Conservation (phyloP, 2,888 invertebrate species). For the Podabrus alpinus region DNA sequence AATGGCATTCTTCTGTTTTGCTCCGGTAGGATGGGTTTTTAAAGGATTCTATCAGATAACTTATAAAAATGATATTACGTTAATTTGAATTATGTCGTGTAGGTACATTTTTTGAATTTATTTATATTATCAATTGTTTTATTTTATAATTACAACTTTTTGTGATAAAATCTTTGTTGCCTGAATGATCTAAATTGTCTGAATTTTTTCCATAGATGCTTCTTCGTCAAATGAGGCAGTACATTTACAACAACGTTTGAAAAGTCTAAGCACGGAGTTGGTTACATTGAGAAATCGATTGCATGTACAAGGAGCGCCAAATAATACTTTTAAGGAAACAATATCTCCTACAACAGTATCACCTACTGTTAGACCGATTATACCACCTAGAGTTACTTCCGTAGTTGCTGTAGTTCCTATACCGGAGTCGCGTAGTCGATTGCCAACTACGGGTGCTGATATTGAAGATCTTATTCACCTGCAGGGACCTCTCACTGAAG, state of each 20-base stretch:
- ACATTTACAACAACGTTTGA: constrained; percentile 87
- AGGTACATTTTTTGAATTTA: too few relatives aligned
- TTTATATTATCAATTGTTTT: too few relatives aligned
- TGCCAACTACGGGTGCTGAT: constrained; percentile 52
- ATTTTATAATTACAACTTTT: too few relatives aligned
- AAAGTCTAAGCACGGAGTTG: constrained; percentile 88
- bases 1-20: too few relatives aligned
- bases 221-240: constrained; percentile 94
- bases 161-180: too few relatives aligned
- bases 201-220: constrained; percentile 72
- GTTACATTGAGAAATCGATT: constrained; percentile 88
- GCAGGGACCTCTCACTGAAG: constrained; percentile 90
- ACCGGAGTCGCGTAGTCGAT: constrained; percentile 31
- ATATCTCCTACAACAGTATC: constrained; percentile 39
- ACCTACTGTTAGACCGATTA: constrained; percentile 52
- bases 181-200: too few relatives aligned
- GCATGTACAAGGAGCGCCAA: constrained; percentile 70
- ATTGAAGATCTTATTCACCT: constrained; percentile 91
- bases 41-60: too few relatives aligned
- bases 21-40: too few relatives aligned
- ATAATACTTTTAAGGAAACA: constrained; percentile 56
- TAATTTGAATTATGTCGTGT: too few relatives aligned
- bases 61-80: too few relatives aligned
- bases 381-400: constrained; percentile 35
- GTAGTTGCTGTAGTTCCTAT: constrained; percentile 37